These are phyloP conservation scores for Perca flavescens DNA, from an alignment of 2,113 vertebrate species.

Conservation along the genomic window DNA sequence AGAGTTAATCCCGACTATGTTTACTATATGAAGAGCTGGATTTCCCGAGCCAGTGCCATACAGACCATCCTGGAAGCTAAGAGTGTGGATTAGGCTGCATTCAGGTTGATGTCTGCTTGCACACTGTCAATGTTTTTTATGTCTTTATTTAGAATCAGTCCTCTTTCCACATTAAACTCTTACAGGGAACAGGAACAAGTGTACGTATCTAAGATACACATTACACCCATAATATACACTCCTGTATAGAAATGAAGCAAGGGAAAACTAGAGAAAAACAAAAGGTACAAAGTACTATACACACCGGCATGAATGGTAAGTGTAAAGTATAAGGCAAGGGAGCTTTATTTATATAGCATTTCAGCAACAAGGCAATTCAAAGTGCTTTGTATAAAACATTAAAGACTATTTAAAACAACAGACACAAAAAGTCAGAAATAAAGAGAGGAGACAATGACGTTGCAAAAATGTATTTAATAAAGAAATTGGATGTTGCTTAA, in stretches of 20 bases:
- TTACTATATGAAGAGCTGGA: slow-evolving; percentile 64
- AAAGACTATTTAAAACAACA: too few species aligned
- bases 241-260: too few species aligned
- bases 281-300: too few species aligned
- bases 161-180: neutral
- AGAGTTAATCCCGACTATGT: slow-evolving; percentile 79
- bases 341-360: too few species aligned
- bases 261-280: too few species aligned
- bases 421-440: neutral
- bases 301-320: too few species aligned
- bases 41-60: slow-evolving; percentile 50
- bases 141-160: slow-evolving; percentile 18
- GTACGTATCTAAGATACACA: neutral
- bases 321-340: too few species aligned
- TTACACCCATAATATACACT: too few species aligned
- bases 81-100: slow-evolving; percentile 57
- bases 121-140: slow-evolving; percentile 5
- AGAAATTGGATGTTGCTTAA: neutral
- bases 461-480: neutral
- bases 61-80: slow-evolving; percentile 47
- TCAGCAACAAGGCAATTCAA: too few species aligned
- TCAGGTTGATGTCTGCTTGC: slow-evolving; percentile 23
- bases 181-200: neutral
- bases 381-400: too few species aligned
- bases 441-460: neutral